These are phyloP conservation scores for Hoplias malabaricus DNA, from an alignment of 2,113 vertebrate genomes.

Conservation along the genomic window DNA sequence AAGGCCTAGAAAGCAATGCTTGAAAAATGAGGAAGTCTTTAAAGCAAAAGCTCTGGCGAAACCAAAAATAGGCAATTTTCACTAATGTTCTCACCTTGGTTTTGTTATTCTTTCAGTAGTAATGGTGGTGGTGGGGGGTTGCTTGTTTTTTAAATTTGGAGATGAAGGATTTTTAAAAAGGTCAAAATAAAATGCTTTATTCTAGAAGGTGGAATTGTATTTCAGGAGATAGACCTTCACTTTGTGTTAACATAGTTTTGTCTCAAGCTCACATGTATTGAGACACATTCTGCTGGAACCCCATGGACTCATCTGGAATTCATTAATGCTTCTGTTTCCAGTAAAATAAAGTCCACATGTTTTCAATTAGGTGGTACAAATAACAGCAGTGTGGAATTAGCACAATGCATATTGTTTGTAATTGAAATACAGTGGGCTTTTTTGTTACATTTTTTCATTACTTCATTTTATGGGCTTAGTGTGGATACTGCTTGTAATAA, in stretches of 20 bases:
- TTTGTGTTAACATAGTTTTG: conserved; percentile 26
- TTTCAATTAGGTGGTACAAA: conserved; percentile 42
- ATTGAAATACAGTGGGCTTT: neutral
- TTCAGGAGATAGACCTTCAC: neutral
- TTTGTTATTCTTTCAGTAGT: conserved; percentile 62
- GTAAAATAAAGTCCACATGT: conserved; percentile 45
- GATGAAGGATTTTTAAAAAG: too few species aligned
- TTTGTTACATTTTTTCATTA: neutral
- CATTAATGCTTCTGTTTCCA: conserved; percentile 51
- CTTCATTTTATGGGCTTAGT: neutral
- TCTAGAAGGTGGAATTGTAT: conserved; percentile 1
- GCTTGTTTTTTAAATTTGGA: neutral
- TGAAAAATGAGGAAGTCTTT: conserved; percentile 36
- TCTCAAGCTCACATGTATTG: conserved; percentile 13
- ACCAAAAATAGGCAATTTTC: conserved; percentile 52
- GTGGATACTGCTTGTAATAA: neutral
- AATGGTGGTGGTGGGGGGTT: neutral
- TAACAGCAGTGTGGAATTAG: conserved; percentile 41
- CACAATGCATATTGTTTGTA: conserved; percentile 26
- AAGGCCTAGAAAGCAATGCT: conserved; percentile 61
- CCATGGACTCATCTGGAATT: conserved; percentile 40
- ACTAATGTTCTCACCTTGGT: conserved; percentile 28
- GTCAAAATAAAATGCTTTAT: conserved; percentile 19
- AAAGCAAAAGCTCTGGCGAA: conserved; percentile 55
- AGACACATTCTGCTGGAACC: conserved; percentile 31